phyloP scores from a whole-genome alignment of 1,140 invertebrate genomes.

The Carcinoscorpius rotundicauda region DNA sequence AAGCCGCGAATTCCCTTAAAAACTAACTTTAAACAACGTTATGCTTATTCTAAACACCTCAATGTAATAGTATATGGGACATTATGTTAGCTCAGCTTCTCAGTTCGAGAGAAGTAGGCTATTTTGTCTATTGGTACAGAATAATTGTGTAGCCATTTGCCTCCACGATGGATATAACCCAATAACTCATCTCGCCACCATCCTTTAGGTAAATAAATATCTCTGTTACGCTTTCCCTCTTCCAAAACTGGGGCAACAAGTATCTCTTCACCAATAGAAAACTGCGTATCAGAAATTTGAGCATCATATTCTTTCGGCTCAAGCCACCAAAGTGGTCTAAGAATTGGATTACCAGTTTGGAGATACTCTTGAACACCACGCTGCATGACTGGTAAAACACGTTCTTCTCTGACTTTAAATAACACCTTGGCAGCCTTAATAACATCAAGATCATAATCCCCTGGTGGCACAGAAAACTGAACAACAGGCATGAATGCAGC shows the following conservation, averaged over 20 bases:
- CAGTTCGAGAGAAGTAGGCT: constrained; percentile 51
- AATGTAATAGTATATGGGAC: too few relatives aligned
- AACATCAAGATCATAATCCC: constrained; percentile 65
- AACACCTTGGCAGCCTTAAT: constrained; percentile 57
- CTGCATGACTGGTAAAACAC: constrained; percentile 26
- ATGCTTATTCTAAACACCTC: too few relatives aligned
- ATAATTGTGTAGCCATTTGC: constrained; percentile 78
- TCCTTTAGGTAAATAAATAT: constrained; percentile 73
- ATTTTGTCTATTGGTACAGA: constrained; percentile 61
- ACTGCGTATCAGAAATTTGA: constrained; percentile 69
- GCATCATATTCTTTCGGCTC: constrained; percentile 66
- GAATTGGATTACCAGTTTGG: constrained; percentile 63
- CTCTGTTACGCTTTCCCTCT: constrained; percentile 45
- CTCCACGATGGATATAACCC: constrained; percentile 66
- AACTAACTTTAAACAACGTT: too few relatives aligned
- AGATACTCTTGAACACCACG: constrained; percentile 48
- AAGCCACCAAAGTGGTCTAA: constrained; percentile 84
- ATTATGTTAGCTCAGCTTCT: not conserved
- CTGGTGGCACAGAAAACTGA: constrained; percentile 77
- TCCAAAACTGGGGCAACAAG: constrained; percentile 81
- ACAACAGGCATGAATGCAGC: constrained; percentile 82
- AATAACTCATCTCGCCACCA: constrained; percentile 83
- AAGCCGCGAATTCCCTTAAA: too few relatives aligned
- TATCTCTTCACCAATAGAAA: constrained; percentile 76
- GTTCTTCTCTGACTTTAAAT: constrained; percentile 43